phyloP scores from a whole-genome alignment of 2,113 vertebrate genomes.

The Takifugu bimaculatus region DNA sequence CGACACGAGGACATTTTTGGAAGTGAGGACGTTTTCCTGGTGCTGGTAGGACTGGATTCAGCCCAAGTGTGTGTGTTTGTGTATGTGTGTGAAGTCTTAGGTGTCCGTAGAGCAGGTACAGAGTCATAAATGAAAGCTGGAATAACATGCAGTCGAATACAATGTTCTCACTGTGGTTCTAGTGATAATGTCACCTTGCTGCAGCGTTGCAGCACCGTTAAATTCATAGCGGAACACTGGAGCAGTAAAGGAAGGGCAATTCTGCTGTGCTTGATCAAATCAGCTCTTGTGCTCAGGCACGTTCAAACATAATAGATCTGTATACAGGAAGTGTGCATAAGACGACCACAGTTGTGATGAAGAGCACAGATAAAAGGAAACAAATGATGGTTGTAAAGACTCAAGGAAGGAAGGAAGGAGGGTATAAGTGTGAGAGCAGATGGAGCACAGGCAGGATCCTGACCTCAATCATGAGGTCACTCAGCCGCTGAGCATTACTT shows the following conservation, averaged over 20 bases:
- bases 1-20: no score
- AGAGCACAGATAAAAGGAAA: slow-evolving; percentile 11
- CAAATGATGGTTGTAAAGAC: slow-evolving; percentile 2
- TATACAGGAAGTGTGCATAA: slow-evolving; percentile 43
- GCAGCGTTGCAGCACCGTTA: slow-evolving; percentile 29
- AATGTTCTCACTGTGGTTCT: not conserved
- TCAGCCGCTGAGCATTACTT: not conserved
- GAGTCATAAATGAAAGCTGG: not conserved
- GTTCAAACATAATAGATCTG: slow-evolving; percentile 49
- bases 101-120: not conserved
- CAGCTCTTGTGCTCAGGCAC: slow-evolving; percentile 37
- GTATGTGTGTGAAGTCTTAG: no score
- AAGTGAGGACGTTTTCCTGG: no score
- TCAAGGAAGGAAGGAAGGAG: slow-evolving; percentile 4
- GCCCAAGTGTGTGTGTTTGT: no score
- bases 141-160: slow-evolving; percentile 1
- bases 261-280: slow-evolving; percentile 29
- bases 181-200: slow-evolving; percentile 22
- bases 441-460: slow-evolving; percentile 3
- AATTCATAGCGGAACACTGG: slow-evolving; percentile 23
- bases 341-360: slow-evolving; percentile 32
- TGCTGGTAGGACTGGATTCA: no score
- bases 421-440: slow-evolving; percentile 9
- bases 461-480: no score
- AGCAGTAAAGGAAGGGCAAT: slow-evolving; percentile 19